Conservation (phyloP, 2,888 invertebrate genomes). For the Epinotia ramella region DNA sequence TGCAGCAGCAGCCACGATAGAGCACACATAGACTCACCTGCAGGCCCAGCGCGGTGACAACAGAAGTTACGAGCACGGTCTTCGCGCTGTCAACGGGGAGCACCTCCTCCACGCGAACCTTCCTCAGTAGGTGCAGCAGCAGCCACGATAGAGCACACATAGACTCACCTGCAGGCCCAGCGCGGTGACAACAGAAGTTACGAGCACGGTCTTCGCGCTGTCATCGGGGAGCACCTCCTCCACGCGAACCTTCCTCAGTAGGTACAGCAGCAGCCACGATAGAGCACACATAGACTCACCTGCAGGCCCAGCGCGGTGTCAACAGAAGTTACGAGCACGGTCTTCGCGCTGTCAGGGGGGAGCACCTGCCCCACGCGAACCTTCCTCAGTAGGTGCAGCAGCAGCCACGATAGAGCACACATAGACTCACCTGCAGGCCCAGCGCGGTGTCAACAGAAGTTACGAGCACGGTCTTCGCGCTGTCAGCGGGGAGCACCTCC, state of each 20-base stretch:
- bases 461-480: too few relatives aligned
- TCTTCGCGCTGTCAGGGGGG: too few relatives aligned
- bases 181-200: slow-evolving; percentile 86
- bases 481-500: too few relatives aligned
- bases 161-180: slow-evolving; percentile 88
- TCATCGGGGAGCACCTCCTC: slow-evolving; percentile 84
- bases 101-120: neutral
- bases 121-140: neutral
- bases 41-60: slow-evolving; percentile 2
- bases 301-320: slow-evolving; percentile 90
- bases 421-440: too few relatives aligned
- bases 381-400: too few relatives aligned
- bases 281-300: slow-evolving; percentile 86
- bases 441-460: too few relatives aligned
- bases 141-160: slow-evolving; percentile 90
- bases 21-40: too few relatives aligned
- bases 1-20: too few relatives aligned
- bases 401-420: too few relatives aligned
- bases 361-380: too few relatives aligned
- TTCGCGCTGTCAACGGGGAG: slow-evolving; percentile 15
- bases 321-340: slow-evolving; percentile 87
- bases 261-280: slow-evolving; percentile 92
- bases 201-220: slow-evolving; percentile 90
- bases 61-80: neutral
- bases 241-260: slow-evolving; percentile 90